phyloP scores from a whole-genome alignment of 2,888 invertebrate genomes.

The Apocheima hispidaria region DNA sequence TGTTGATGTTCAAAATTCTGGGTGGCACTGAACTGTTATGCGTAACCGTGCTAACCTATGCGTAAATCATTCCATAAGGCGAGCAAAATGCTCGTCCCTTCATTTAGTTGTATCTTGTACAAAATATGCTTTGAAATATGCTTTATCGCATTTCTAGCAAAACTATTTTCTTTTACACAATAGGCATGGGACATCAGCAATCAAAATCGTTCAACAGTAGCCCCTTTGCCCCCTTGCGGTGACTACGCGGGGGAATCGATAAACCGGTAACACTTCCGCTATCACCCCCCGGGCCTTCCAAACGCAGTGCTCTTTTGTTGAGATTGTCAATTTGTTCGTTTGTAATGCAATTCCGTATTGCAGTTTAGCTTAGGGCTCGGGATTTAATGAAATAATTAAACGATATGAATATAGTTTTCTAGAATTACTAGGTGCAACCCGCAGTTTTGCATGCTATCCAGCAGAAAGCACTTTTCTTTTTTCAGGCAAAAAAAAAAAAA shows the following conservation, averaged over 20 bases:
- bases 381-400: neutral
- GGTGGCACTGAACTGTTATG: too few species aligned
- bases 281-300: constrained; percentile 68
- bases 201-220: constrained; percentile 69
- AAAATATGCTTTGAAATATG: constrained; percentile 16
- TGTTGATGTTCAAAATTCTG: too few species aligned
- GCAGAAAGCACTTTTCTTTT: too few species aligned
- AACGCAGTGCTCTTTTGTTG: constrained; percentile 32
- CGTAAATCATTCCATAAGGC: too few species aligned
- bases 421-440: too few species aligned
- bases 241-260: constrained; percentile 70
- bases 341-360: neutral
- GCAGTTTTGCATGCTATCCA: too few species aligned
- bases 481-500: too few species aligned
- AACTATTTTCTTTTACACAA: constrained; percentile 48
- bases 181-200: constrained; percentile 70
- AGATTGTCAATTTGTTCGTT: constrained; percentile 5
- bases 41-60: too few species aligned
- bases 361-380: neutral
- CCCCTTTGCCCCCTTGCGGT: constrained; percentile 72
- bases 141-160: constrained; percentile 32
- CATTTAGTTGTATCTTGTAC: neutral
- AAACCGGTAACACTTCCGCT: constrained; percentile 78
- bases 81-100: too few species aligned
- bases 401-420: too few species aligned